Conservation (phyloP, 2,797 vertebrate genomes). For the Sebastes hopkinsi region DNA sequence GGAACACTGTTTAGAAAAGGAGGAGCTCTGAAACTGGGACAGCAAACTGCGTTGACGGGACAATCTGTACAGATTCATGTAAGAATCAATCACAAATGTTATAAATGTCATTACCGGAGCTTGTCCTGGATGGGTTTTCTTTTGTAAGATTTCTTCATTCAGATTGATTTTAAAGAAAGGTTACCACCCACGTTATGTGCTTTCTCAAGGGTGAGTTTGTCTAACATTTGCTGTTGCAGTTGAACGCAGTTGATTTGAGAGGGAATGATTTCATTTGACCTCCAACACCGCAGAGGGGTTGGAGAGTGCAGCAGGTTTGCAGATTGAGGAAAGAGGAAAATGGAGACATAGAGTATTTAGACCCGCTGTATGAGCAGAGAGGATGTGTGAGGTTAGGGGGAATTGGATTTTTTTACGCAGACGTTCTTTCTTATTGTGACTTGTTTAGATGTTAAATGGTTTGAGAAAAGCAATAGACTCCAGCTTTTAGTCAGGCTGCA, state of each 20-base stretch:
- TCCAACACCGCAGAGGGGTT: slow-evolving; percentile 3
- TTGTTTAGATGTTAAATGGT: slow-evolving; percentile 52
- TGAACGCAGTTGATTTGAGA: slow-evolving; percentile 11
- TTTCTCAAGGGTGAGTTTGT: slow-evolving; percentile 8
- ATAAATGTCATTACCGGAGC: slow-evolving; percentile 26
- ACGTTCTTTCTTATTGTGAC: slow-evolving; percentile 27
- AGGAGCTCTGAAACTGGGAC: slow-evolving; percentile 39
- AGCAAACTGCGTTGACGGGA: slow-evolving; percentile 67
- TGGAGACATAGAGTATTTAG: background rate
- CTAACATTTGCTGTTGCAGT: slow-evolving; percentile 15
- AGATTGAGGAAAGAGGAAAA: background rate
- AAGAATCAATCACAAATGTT: slow-evolving; percentile 31
- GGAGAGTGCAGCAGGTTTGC: background rate
- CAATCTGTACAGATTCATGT: slow-evolving; percentile 71
- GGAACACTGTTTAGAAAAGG: no score
- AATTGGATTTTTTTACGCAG: background rate
- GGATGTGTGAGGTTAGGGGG: background rate
- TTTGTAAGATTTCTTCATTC: background rate
- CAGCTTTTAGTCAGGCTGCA: slow-evolving; percentile 38
- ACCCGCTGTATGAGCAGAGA: background rate
- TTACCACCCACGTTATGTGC: background rate
- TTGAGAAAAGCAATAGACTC: slow-evolving; percentile 63
- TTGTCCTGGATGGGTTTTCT: slow-evolving; percentile 6
- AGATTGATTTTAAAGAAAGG: slow-evolving; percentile 9
- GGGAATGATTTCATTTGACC: slow-evolving; percentile 32